A percentile compares a stretch with the other conserved stretches of the same genome.
These are phyloP conservation scores for Notolepis coatsorum DNA, from an alignment of 2,797 vertebrate genomes.

Conservation along the genomic window DNA sequence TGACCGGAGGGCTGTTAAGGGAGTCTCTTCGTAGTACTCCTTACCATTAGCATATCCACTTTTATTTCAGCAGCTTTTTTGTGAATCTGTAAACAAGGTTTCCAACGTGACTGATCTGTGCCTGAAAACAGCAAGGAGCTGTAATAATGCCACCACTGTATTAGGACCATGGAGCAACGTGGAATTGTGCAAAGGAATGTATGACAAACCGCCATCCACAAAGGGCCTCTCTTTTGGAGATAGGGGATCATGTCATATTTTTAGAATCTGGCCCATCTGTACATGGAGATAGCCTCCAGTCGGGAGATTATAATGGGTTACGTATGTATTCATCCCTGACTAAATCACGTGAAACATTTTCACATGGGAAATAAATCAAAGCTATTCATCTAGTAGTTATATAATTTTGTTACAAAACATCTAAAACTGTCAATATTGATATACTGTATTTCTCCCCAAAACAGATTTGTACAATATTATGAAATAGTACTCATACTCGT, in stretches of 20 bases:
- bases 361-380: slow-evolving; percentile 39
- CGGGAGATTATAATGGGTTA: slow-evolving; percentile 31
- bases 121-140: slow-evolving; percentile 1
- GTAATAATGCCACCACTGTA: slow-evolving; percentile 72
- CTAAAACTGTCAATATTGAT: too few relatives aligned
- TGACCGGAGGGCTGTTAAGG: slow-evolving; percentile 28
- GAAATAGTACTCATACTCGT: too few relatives aligned
- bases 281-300: slow-evolving; percentile 42
- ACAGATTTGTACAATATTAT: too few relatives aligned
- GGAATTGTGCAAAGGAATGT: slow-evolving; percentile 67
- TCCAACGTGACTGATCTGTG: slow-evolving; percentile 32
- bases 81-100: slow-evolving; percentile 59
- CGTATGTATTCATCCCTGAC: slow-evolving; percentile 40
- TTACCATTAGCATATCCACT: slow-evolving; percentile 55
- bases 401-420: too few relatives aligned
- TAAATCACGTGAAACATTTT: slow-evolving; percentile 42
- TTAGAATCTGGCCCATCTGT: slow-evolving; percentile 51
- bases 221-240: slow-evolving; percentile 56
- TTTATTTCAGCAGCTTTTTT: slow-evolving; percentile 30
- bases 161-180: slow-evolving; percentile 46
- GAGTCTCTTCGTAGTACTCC: slow-evolving; percentile 23
- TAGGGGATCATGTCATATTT: slow-evolving; percentile 64
- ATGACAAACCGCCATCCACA: slow-evolving; percentile 63
- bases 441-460: too few relatives aligned
- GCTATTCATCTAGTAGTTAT: too few relatives aligned